Conservation (phyloP, 2,113 vertebrate genomes). For the Xiphophorus hellerii region DNA sequence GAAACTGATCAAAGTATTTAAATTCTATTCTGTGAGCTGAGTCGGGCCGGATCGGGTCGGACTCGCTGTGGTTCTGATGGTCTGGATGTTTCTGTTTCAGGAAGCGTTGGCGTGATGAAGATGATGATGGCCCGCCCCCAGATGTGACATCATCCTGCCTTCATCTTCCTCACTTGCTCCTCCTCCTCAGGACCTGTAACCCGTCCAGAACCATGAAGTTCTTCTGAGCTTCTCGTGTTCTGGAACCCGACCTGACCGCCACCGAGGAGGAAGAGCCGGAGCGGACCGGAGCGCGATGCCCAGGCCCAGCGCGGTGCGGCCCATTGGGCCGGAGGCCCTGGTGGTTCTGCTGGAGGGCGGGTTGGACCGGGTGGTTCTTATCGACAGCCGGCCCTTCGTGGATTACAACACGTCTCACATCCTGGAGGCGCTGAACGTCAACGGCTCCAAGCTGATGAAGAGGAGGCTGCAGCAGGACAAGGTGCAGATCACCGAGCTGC, state of each 20-base stretch:
- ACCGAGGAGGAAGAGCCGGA: conserved; percentile 34
- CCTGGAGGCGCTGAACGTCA: conserved; percentile 94
- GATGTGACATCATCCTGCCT: background rate
- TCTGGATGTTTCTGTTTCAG: conserved; percentile 19
- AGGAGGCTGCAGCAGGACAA: conserved; percentile 96
- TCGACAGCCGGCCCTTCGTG: conserved; percentile 96
- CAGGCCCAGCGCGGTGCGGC: conserved; percentile 65
- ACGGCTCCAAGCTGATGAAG: conserved; percentile 98
- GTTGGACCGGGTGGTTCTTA: conserved; percentile 88
- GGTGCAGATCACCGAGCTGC: conserved; percentile 91
- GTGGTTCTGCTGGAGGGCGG: conserved; percentile 91
- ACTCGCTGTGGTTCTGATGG: background rate
- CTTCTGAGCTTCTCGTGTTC: conserved; percentile 84
- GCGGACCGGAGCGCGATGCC: conserved; percentile 51
- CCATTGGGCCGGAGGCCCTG: conserved; percentile 85
- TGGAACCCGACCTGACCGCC: conserved; percentile 60
- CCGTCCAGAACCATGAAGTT: conserved; percentile 81
- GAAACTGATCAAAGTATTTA: too few relatives aligned
- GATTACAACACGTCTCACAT: conserved; percentile 94
- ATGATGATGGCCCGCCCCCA: conserved; percentile 57
- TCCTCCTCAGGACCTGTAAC: conserved; percentile 83
- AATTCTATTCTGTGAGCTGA: too few relatives aligned
- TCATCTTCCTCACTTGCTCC: background rate
- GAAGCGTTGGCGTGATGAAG: conserved; percentile 51
- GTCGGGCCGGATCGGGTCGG: too few relatives aligned